Evolutionary conservation across 2,113 vertebrate species (phyloP).

Genomic region (Mirounga angustirostris): DNA sequence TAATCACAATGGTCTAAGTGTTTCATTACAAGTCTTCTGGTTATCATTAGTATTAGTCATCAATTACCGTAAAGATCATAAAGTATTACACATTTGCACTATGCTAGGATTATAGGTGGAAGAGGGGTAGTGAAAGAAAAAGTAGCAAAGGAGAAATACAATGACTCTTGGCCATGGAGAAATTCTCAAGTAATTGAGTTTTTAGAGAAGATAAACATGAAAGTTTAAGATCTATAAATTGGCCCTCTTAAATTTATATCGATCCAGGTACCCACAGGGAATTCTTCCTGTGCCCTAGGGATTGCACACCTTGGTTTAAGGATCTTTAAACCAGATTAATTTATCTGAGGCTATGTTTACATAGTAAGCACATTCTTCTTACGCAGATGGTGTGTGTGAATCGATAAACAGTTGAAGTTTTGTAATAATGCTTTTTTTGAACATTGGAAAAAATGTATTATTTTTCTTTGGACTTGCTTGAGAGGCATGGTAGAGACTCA

Average conservation of each 20-base stretch:
- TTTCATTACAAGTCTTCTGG: neutral
- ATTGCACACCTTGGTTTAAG: neutral
- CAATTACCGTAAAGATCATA: neutral
- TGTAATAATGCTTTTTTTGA: neutral
- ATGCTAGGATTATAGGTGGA: neutral
- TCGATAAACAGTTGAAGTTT: neutral
- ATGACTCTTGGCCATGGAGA: neutral
- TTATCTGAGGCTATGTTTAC: neutral
- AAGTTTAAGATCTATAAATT: neutral
- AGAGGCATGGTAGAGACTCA: neutral
- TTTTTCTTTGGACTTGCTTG: neutral
- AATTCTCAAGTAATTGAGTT: neutral
- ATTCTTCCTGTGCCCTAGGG: neutral
- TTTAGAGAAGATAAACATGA: neutral
- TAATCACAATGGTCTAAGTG: neutral
- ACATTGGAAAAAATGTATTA: neutral
- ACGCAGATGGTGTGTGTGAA: neutral
- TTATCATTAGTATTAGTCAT: neutral
- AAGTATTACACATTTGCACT: neutral
- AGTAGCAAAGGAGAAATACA: neutral
- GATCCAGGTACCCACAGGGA: neutral
- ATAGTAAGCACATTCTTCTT: neutral
- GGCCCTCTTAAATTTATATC: neutral
- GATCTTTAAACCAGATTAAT: neutral
- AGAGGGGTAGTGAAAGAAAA: neutral